Evolutionary conservation across 2,113 vertebrate species (phyloP).

Genomic region (Pedetes capensis): DNA sequence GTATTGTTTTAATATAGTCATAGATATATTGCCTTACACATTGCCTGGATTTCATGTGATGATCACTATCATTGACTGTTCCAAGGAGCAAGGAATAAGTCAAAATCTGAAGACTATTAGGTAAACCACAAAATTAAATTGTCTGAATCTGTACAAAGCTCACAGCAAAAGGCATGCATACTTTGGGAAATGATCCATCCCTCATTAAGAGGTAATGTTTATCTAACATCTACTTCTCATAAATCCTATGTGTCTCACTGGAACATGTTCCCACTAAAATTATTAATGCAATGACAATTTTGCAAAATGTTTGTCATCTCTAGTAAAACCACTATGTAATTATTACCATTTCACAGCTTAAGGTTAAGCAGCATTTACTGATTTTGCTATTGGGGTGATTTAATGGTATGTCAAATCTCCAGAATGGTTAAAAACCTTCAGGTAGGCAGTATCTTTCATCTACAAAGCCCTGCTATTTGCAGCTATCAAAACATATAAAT

Average conservation of each 20-base stretch:
- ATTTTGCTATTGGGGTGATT: conserved; percentile 37
- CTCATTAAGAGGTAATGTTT: conserved; percentile 9
- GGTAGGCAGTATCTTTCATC: conserved; percentile 48
- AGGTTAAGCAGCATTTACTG: conserved; percentile 63
- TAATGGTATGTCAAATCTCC: conserved; percentile 62
- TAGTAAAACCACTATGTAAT: background rate
- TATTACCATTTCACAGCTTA: conserved; percentile 37
- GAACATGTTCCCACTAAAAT: background rate
- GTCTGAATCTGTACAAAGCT: background rate
- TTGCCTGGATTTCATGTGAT: background rate
- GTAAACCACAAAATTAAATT: background rate
- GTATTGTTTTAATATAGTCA: background rate
- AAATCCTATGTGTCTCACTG: background rate
- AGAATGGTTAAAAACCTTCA: conserved; percentile 60
- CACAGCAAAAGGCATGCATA: background rate
- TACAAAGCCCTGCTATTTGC: conserved; percentile 72
- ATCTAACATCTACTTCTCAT: background rate
- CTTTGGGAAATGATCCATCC: background rate
- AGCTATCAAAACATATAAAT: conserved; percentile 67
- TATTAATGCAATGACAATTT: conserved; percentile 34
- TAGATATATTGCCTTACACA: background rate
- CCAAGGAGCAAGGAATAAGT: background rate
- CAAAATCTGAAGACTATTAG: background rate
- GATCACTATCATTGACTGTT: background rate
- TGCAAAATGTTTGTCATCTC: conserved; percentile 52